Base-by-base conservation (phyloP, 35 echinoderm and acorn worm genomes). In the Lytechinus variegatus region DNA sequence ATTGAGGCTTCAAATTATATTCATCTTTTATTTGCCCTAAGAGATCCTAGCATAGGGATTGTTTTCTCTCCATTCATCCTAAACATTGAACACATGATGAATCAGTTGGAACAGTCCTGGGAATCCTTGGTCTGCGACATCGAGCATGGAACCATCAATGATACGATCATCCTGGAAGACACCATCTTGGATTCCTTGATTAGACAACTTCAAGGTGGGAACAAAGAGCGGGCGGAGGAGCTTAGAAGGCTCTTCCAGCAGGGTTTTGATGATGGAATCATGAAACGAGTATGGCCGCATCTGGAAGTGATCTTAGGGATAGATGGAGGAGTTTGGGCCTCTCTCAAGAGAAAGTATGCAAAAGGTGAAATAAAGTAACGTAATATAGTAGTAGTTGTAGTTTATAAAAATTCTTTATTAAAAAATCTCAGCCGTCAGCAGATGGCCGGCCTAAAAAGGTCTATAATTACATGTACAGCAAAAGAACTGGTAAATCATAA, bases 201-300 rank as follows among this genome's bases (percentile, higher is more conserved):
- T 11, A 58, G 44, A 9, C 21, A 52, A 4, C 29, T 97, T 13
- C 55, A 27, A 54, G 86, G 86, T 9, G 94, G 91, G 14, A 52
- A 94, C 28, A 96, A 92, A 86, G 93, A 97, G 29, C 94, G 98
- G 21, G 97, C 96, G 4, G 28, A 71, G 27, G 87, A 97, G 56
- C 94, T 99, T 8, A 61, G 94, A 86, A 19, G 9, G 56, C 96
- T 97, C 88, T 99, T 97, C 92, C 52, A 95, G 27, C 96, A 93
- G 44, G 98, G 98, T 10, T 99, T 97, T 86, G 89, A 44, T 44
- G 33, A 96, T 52, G 98, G 97, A 5, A 97, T 99, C 12, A 79
- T 95, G 52, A 88, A 52, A 28, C 71, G 98, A 54, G 88, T 99
- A 1, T 99, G 98, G 98, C 98, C 98, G 10, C 24, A 94, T 54